A percentile compares a stretch with the other conserved stretches of the same genome.
Conservation (phyloP, 2,797 vertebrate species). For the Chaetodon trifasciatus region DNA sequence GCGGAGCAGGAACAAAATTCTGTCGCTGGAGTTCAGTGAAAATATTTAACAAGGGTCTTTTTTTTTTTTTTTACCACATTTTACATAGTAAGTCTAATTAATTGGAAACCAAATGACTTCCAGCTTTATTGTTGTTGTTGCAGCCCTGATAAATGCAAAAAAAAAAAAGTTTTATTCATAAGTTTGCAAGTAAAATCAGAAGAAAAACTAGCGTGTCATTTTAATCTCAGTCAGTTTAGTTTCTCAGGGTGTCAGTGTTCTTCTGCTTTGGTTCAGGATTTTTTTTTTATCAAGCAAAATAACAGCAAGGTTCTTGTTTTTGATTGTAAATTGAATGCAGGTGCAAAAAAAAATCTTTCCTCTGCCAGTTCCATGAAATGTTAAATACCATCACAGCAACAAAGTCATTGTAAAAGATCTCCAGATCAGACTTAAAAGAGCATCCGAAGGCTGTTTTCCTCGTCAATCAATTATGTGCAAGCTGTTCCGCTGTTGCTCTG, state of each 20-base stretch:
- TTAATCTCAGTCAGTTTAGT: not conserved
- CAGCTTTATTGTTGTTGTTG: not conserved
- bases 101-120: too few species aligned
- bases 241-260: too few species aligned
- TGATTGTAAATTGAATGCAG: not conserved
- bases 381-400: not conserved
- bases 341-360: not conserved
- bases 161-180: not conserved
- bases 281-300: not conserved
- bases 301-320: not conserved
- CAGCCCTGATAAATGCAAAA: not conserved
- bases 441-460: conserved; percentile 1
- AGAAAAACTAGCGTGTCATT: not conserved
- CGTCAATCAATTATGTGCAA: not conserved
- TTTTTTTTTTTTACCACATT: not conserved
- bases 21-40: not conserved
- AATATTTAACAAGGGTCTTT: not conserved
- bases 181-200: not conserved
- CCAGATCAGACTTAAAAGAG: not conserved
- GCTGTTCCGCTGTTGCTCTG: not conserved
- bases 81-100: too few species aligned
- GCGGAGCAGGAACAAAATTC: too few species aligned
- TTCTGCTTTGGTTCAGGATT: not conserved
- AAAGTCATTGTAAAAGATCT: not conserved
- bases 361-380: not conserved